Evolutionary conservation across 2,888 invertebrate species (phyloP), one percentile per base, ranked within the genome.

Genomic region (Drosophila prolongata): DNA sequence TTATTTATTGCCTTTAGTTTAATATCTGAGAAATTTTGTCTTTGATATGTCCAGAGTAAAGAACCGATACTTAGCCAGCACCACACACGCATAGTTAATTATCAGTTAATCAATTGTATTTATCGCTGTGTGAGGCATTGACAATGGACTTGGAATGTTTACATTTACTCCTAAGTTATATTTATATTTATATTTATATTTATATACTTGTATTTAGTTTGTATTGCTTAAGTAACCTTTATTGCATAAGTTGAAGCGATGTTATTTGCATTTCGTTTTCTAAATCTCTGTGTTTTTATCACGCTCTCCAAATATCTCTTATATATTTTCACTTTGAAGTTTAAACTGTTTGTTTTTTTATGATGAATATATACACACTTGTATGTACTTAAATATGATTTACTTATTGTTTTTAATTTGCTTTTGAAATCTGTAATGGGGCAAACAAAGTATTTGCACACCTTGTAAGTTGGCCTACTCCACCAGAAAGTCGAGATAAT

Each of bases 201-300:
- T 47, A 47, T 42, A 34, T 44, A 37, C 2, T 37, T 52, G 38
- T 65, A 66, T 66, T 49, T 42, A 42, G 55, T 47, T 30, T 67
- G 35, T 67, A 46, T 47, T 3, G 35, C 50, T 24, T 52, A 46
- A 66, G 46, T 37, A 54, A 47, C 9, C 13, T 16, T 54, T 42
- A 69, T 16, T 9, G 46, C 19, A 9, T 43, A 49, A 69, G 70
- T 34, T 37, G 14, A 68, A 37, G n/a, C 47, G 38, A 46, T 68
- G 68, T 53, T 53, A 80, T 75, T 64, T 68, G 69, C 64, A 68
- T 75, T 81, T 78, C n/a, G 34, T 49, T 70, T 64, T 44, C 52
- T 40, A 53, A 58, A 65, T 73, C 55, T 58, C 49, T 14, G 44
- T 62, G 59, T 49, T 43, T 30, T 14, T 40, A 43, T 52, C 44